Evolutionary conservation across 2,797 vertebrate species (phyloP), one percentile per base, ranked within the genome.

Genomic region (Echiichthys vipera): DNA sequence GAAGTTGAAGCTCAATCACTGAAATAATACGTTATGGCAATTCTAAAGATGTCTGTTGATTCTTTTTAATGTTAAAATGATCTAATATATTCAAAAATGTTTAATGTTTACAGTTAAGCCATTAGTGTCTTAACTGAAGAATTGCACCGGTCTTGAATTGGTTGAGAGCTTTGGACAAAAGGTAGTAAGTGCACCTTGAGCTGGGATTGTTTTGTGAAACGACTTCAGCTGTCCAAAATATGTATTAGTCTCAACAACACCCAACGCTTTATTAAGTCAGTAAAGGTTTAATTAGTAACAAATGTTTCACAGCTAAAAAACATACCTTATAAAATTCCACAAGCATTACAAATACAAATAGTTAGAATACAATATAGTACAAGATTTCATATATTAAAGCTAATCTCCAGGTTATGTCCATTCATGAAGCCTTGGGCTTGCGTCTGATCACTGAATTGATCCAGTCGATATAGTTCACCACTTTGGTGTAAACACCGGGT

Each of bases 401-500:
- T 66, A 57, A 29, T 29, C 55, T 86, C 29, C 50, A 40, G 51
- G 10, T 65, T 1, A 45, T 2, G 22, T 72, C 25, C 10, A 0
- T 64, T 92, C 66, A 87, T 4, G 71, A 79, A 18, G 64, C 20
- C 39, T 84, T 85, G n/a, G 74, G 36, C 77, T 88, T 91, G 34
- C 84, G 81, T 47, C 36, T 88, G 51, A 95, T 95, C 42, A 93
- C 91, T 43, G 93, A 93, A 24, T 95, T 91, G 89, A 99, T 97
- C 98, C 97, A 99, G 54, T 94, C 86, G 0, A 96, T 78, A 0
- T 99, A 99, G 64, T 96, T 96, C 13, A 93, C 88, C 37, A 99
- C 95, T 58, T 87, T 95, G 4, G 98, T 98, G 65, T 99, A 99
- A 57, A 99, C 97, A 0, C 98, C 98, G 0, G 97, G 97, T 83